Percentiles rank a stretch among this genome's conserved stretches.
Evolutionary conservation across 1,140 invertebrate species (phyloP).

Genomic region (Oncopeltus fasciatus): DNA sequence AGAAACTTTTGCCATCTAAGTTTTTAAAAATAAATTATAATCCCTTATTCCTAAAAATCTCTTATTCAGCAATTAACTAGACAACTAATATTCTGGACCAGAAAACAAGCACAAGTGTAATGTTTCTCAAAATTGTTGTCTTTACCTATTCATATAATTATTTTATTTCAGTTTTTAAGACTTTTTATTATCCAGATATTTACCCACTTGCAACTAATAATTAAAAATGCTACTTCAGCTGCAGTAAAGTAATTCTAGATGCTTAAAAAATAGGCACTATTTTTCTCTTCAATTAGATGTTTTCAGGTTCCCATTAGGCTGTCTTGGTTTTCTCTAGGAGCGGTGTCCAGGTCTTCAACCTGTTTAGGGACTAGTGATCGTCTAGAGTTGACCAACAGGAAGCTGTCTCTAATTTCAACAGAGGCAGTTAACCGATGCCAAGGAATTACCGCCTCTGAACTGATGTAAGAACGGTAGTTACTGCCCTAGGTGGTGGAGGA

Average conservation of each 20-base stretch:
- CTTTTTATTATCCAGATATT: not conserved
- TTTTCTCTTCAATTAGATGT: too few species aligned
- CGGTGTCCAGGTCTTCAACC: not conserved
- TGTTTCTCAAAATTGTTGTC: not conserved
- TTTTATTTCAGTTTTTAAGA: too few species aligned
- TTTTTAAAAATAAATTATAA: too few species aligned
- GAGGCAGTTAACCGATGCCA: not conserved
- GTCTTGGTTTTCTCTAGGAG: not conserved
- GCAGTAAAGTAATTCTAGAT: not conserved
- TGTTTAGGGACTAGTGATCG: not conserved
- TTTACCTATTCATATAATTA: not conserved
- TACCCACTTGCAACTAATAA: not conserved
- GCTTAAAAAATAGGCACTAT: slow-evolving; percentile 3
- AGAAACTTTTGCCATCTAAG: too few species aligned
- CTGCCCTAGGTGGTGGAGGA: slow-evolving; percentile 60
- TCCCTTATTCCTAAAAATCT: too few species aligned
- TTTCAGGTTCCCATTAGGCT: not conserved
- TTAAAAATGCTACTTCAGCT: not conserved
- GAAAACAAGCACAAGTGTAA: too few species aligned
- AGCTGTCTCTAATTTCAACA: not conserved
- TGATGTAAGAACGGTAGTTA: slow-evolving; percentile 56
- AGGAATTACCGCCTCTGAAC: not conserved
- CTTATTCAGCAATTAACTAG: not conserved
- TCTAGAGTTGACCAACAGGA: not conserved
- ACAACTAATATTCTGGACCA: not conserved